These are phyloP conservation scores for Neofelis nebulosa DNA, from an alignment of 2,113 vertebrate species.

Conservation along the genomic window DNA sequence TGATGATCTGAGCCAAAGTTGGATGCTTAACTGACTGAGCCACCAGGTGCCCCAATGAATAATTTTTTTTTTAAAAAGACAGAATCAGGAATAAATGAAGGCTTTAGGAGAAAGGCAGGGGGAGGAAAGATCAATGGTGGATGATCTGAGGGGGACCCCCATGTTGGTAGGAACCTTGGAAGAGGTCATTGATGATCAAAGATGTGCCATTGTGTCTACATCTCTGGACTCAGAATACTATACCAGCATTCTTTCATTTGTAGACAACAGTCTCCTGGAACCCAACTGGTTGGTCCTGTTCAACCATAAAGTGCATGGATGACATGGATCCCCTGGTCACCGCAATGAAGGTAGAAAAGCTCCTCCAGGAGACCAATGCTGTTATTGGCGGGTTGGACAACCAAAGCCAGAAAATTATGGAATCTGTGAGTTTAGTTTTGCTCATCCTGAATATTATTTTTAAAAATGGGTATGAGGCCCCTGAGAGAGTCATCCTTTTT, in stretches of 20 bases:
- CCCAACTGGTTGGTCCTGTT: constrained; percentile 94
- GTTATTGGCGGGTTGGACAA: constrained; percentile 93
- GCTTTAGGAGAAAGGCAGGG: constrained; percentile 95
- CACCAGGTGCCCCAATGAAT: no score
- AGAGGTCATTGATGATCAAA: constrained; percentile 94
- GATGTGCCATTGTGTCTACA: constrained; percentile 92
- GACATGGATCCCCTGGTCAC: constrained; percentile 94
- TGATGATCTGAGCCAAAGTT: no score
- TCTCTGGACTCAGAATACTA: constrained; percentile 94
- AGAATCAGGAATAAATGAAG: constrained; percentile 59
- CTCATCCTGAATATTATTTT: constrained; percentile 93
- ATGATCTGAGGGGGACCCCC: constrained; percentile 93
- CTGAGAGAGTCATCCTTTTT: constrained; percentile 91
- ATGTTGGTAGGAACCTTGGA: constrained; percentile 95
- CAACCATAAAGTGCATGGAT: constrained; percentile 95
- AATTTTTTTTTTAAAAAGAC: no score
- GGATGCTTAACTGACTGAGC: no score
- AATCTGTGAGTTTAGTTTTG: constrained; percentile 95
- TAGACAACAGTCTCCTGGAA: constrained; percentile 94
- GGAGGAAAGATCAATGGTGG: constrained; percentile 96
- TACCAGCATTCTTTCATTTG: constrained; percentile 94
- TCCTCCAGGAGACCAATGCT: constrained; percentile 92
- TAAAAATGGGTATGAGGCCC: constrained; percentile 95
- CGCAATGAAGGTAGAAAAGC: constrained; percentile 95
- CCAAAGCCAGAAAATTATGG: constrained; percentile 97